Conservation (phyloP, 2,797 vertebrate genomes). For the Lagorchestes hirsutus region DNA sequence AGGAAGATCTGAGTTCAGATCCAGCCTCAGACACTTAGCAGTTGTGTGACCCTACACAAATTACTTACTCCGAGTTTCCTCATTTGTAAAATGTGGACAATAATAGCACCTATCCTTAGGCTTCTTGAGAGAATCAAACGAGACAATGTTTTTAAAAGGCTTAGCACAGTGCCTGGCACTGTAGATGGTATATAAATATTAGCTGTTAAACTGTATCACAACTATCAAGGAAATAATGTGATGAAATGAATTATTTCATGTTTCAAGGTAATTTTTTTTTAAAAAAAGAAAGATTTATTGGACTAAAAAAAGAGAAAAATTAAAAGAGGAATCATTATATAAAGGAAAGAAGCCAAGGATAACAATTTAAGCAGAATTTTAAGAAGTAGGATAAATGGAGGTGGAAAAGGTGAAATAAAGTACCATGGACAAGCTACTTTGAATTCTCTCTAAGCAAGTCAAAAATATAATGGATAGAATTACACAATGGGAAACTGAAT, state of each 20-base stretch:
- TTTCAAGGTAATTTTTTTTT: not conserved
- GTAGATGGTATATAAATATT: not conserved
- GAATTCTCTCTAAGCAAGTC: not conserved
- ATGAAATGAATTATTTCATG: not conserved
- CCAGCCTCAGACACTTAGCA: not conserved
- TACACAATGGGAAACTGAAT: not conserved
- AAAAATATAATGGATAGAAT: not conserved
- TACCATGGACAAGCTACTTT: not conserved
- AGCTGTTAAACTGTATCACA: not conserved
- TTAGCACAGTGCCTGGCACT: not conserved
- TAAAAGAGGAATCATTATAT: not conserved
- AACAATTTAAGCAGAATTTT: not conserved
- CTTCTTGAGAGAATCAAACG: not conserved
- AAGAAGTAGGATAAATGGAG: not conserved
- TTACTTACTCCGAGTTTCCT: not conserved
- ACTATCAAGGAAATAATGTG: not conserved
- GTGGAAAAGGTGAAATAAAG: not conserved
- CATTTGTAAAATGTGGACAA: not conserved
- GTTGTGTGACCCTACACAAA: not conserved
- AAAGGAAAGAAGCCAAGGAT: not conserved
- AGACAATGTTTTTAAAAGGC: not conserved
- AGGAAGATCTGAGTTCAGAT: not conserved
- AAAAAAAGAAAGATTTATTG: not conserved
- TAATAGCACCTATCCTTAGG: not conserved
- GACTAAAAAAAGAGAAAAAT: not conserved